A percentile compares a stretch with the other conserved stretches of the same genome.
Conservation (phyloP, 2,797 vertebrate species). For the Sarcoramphus papa region DNA sequence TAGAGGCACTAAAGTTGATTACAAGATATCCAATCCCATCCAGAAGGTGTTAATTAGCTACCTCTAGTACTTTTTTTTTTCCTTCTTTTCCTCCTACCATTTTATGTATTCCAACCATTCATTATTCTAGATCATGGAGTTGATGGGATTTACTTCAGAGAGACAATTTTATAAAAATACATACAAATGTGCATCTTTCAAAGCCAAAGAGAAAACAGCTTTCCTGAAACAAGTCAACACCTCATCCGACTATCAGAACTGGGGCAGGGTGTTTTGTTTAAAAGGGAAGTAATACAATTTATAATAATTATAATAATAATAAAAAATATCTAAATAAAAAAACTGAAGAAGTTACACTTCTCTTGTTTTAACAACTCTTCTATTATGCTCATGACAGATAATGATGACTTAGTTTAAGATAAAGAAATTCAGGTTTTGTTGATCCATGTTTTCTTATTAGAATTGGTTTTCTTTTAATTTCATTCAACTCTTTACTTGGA, state of each 20-base stretch:
- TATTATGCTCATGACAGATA: neutral
- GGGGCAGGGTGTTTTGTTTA: neutral
- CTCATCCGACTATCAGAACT: neutral
- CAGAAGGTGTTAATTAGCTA: neutral
- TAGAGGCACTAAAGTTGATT: neutral
- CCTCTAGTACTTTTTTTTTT: neutral
- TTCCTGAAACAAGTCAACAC: neutral
- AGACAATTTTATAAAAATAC: neutral
- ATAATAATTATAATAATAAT: neutral
- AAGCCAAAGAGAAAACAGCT: neutral
- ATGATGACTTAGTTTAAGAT: neutral
- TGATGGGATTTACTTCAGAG: neutral
- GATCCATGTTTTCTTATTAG: neutral
- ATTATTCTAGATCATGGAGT: neutral
- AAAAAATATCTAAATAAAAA: neutral
- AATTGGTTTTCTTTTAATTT: conserved; percentile 9
- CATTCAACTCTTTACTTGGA: conserved; percentile 15
- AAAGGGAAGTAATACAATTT: neutral
- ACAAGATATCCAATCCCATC: neutral
- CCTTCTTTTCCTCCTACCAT: neutral
- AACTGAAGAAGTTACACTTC: neutral
- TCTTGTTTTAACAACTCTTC: neutral
- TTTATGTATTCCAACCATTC: neutral
- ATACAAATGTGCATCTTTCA: neutral
- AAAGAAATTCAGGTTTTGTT: conserved; percentile 2